Evolutionary conservation across 2,888 invertebrate genomes (phyloP).

Genomic region (Phengaris arion): DNA sequence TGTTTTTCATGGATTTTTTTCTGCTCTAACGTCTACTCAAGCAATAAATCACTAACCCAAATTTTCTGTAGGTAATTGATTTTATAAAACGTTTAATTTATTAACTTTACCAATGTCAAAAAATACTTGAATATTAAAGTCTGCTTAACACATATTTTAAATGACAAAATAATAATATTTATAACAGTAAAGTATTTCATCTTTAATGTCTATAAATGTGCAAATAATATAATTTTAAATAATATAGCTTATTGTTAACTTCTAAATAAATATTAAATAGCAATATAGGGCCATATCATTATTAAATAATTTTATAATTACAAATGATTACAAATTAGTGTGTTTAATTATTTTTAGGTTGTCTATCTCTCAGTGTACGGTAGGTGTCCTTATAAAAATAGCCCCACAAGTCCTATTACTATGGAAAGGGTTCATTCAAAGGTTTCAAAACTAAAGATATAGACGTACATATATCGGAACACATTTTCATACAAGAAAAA

Average conservation of each 20-base stretch:
- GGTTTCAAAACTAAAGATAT: no score
- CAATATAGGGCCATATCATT: slow-evolving; percentile 10
- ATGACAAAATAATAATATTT: neutral
- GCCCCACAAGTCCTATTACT: no score
- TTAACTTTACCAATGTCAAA: slow-evolving; percentile 14
- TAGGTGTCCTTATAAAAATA: no score
- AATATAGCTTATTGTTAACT: neutral
- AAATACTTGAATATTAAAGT: neutral
- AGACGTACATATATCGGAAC: no score
- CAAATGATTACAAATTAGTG: neutral
- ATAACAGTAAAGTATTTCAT: neutral
- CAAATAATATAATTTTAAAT: slow-evolving; percentile 2
- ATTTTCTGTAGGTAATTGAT: no score
- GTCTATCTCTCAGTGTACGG: neutral
- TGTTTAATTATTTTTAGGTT: neutral
- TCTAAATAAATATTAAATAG: neutral
- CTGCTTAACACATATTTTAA: neutral
- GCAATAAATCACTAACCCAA: no score
- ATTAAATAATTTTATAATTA: neutral
- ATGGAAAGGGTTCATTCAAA: no score
- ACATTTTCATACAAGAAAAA: no score
- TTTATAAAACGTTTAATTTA: no score
- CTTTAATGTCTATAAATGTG: slow-evolving; percentile 15
- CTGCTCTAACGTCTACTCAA: no score
- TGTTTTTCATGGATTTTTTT: no score